Conservation (phyloP, 1,140 invertebrate species). For the Chlorops oryzae region DNA sequence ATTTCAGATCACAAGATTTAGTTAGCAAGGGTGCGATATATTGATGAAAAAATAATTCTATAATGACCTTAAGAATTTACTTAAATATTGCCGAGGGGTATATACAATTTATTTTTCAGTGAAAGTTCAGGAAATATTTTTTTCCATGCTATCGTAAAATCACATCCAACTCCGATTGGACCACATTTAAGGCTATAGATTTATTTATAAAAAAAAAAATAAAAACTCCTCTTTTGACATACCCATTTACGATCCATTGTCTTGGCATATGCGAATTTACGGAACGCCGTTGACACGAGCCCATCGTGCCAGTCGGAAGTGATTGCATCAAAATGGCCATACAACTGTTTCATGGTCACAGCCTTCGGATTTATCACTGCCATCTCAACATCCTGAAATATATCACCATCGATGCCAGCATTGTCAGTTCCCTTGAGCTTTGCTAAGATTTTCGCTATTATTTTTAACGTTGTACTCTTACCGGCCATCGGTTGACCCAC, state of each 20-base stretch:
- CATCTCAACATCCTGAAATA: constrained; percentile 57
- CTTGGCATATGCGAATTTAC: constrained; percentile 61
- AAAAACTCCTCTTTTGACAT: constrained; percentile 11
- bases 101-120: no score
- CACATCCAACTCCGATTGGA: no score
- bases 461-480: constrained; percentile 59
- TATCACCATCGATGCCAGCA: constrained; percentile 51
- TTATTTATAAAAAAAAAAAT: not conserved
- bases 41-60: not conserved
- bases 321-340: constrained; percentile 83
- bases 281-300: constrained; percentile 68
- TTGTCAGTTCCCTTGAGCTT: constrained; percentile 60
- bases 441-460: constrained; percentile 66
- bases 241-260: constrained; percentile 68
- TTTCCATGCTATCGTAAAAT: no score
- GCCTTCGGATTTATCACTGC: constrained; percentile 87
- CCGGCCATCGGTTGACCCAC: constrained; percentile 70
- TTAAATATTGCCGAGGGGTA: not conserved
- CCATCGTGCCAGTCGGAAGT: constrained; percentile 91
- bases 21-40: no score
- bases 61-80: not conserved
- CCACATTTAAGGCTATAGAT: no score
- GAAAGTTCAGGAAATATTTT: no score
- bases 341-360: constrained; percentile 83
- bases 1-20: no score